Evolutionary conservation across 2,797 vertebrate genomes (phyloP).

Genomic region (Danio jaintianensis): DNA sequence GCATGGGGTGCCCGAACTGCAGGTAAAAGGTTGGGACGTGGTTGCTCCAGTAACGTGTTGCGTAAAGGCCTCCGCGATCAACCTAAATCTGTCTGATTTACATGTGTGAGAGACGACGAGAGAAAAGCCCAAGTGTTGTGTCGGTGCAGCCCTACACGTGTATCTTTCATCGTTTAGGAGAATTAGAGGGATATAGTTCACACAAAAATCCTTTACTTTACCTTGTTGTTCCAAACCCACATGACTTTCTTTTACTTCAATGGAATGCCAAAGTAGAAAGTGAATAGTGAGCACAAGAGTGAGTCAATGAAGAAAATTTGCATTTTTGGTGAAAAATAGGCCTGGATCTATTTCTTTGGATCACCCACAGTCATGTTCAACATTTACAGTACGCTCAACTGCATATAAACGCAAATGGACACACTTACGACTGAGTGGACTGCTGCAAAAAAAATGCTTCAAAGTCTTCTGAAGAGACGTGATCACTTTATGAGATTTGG

Average conservation of each 20-base stretch:
- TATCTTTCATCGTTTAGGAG: not conserved
- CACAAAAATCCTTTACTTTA: not conserved
- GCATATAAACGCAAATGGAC: no score
- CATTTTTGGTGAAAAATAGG: not conserved
- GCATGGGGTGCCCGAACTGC: constrained; percentile 40
- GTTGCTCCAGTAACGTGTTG: constrained; percentile 39
- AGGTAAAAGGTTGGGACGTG: constrained; percentile 36
- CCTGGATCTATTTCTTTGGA: no score
- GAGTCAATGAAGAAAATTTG: not conserved
- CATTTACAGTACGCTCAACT: no score
- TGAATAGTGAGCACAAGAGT: not conserved
- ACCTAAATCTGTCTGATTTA: constrained; percentile 47
- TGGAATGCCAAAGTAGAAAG: not conserved
- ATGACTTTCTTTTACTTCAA: not conserved
- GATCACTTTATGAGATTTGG: no score
- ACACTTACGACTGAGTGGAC: no score
- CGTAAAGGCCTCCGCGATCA: not conserved
- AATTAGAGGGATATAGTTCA: not conserved
- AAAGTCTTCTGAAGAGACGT: no score
- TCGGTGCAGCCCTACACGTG: constrained; percentile 2
- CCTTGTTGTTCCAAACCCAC: not conserved
- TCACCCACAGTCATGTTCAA: no score
- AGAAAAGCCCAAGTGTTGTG: not conserved
- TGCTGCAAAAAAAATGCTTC: no score
- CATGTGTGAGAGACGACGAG: constrained; percentile 4